phyloP scores from a whole-genome alignment of 30 jellyfish, hydroid and myxozoan species.

The Chironex yamaguchii region DNA sequence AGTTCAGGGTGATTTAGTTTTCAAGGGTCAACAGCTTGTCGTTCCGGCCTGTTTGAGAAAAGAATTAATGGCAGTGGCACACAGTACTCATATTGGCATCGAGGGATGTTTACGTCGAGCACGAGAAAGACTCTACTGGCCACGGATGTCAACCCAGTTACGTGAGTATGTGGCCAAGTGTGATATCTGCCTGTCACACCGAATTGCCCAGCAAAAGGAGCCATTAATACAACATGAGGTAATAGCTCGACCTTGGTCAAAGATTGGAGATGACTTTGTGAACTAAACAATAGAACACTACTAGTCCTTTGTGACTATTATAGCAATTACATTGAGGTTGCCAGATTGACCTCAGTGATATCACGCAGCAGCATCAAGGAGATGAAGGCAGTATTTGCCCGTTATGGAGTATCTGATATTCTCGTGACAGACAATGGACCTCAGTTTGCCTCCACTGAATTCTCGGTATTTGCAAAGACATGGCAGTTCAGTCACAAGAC shows the following conservation, averaged over 20 bases:
- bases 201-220: conserved; percentile 10
- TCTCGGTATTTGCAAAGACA: conserved; percentile 16
- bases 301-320: conserved; percentile 1
- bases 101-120: conserved; percentile 30
- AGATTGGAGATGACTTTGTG: conserved; percentile 30
- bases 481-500: conserved; percentile 25
- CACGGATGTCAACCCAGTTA: conserved; percentile 19
- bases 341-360: conserved; percentile 11
- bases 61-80: conserved; percentile 30
- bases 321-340: conserved; percentile 17
- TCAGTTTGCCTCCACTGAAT: conserved; percentile 5
- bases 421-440: conserved; percentile 29
- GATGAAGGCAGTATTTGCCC: conserved; percentile 18
- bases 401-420: conserved; percentile 15
- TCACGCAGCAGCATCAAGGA: conserved; percentile 25
- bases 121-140: conserved; percentile 30
- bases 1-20: conserved; percentile 12
- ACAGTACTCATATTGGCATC: conserved; percentile 11
- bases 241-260: conserved; percentile 29
- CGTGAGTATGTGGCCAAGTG: conserved; percentile 32
- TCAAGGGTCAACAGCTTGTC: conserved; percentile 35
- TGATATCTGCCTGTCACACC: conserved; percentile 30
- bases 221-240: conserved; percentile 15
- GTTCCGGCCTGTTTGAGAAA: conserved; percentile 24
- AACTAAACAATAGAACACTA: conserved; percentile 12